phyloP scores from a whole-genome alignment of 2,797 vertebrate species.

The Xerus rutilus region DNA sequence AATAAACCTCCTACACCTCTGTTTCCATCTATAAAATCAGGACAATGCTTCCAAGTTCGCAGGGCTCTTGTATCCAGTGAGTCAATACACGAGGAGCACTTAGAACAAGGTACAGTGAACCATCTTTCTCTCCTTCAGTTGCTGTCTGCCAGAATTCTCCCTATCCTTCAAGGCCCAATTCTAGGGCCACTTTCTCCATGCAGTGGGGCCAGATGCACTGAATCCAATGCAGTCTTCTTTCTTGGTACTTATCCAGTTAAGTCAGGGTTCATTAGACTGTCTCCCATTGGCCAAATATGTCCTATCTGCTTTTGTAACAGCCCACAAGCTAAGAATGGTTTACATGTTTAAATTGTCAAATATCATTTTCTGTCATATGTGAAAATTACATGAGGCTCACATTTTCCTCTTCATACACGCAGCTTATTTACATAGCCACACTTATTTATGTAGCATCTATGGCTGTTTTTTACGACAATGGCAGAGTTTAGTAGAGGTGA shows the following conservation, averaged over 20 bases:
- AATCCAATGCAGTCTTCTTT: neutral
- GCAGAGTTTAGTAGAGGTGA: too few species aligned
- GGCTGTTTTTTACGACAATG: fast-evolving
- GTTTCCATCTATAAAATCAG: neutral
- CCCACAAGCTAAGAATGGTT: neutral
- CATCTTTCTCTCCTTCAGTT: neutral
- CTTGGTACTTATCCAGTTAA: fast-evolving
- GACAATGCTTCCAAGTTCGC: neutral
- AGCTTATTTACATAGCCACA: neutral
- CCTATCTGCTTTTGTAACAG: neutral
- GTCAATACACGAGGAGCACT: neutral
- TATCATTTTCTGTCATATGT: neutral
- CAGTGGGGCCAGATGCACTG: neutral
- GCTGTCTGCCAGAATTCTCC: neutral
- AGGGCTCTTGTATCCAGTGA: neutral
- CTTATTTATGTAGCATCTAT: fast-evolving
- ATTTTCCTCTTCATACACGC: neutral
- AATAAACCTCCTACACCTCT: fast-evolving
- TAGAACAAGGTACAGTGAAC: neutral
- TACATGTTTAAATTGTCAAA: neutral
- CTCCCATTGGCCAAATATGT: neutral
- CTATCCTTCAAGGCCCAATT: neutral
- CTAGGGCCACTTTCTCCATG: neutral
- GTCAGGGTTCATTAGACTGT: neutral
- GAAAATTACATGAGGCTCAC: neutral